Evolutionary conservation across 2,888 invertebrate genomes (phyloP), one percentile per base, ranked within the genome.

Genomic region (Coleophora flavipennella): DNA sequence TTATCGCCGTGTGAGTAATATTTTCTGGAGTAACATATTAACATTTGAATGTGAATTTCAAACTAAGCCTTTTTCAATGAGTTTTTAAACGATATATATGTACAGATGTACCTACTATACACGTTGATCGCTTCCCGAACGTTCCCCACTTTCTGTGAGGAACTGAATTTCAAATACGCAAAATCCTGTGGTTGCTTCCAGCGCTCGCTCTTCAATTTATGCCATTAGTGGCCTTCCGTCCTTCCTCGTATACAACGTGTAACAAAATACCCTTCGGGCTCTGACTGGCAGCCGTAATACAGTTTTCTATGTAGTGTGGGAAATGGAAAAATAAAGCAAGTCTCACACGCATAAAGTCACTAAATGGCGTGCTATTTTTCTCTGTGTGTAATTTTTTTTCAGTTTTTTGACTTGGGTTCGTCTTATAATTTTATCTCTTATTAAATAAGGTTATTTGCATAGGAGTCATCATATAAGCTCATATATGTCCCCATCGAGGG

Each of bases 111-210:
- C 20, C 20, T 20, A 20, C 20, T 4, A 55, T 51, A 55, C 60
- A 57, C 58, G 59, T 58, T 61, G 62, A 68, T 70, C 63, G 67
- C 57, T 66, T 52, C 52, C 57, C 55, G 55, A 67, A 68, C 60
- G 63, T 58, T 57, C 59, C 50, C 58, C 44, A 52, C 46, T 51
- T 54, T 54, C 57, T 53, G 59, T 59, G 67, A 69, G 70, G 68
- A 73, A 69, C 75, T 75, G 71, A 78, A 79, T 77, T 77, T 75
- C 70, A 71, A 77, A 76, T 76, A 72, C 67, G 70, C 68, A 73
- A 76, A 77, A 78, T 71, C 71, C 69, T 67, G 73, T 57, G 70
- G 75, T 68, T 67, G 59, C 68, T 66, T 67, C 62, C 55, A 68
- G 59, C 66, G 63, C 65, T 67, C 66, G 67, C 67, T 72, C 69